Evolutionary conservation across 2,888 invertebrate genomes (phyloP).

Genomic region (Scaptodrosophila latifasciaeformis): DNA sequence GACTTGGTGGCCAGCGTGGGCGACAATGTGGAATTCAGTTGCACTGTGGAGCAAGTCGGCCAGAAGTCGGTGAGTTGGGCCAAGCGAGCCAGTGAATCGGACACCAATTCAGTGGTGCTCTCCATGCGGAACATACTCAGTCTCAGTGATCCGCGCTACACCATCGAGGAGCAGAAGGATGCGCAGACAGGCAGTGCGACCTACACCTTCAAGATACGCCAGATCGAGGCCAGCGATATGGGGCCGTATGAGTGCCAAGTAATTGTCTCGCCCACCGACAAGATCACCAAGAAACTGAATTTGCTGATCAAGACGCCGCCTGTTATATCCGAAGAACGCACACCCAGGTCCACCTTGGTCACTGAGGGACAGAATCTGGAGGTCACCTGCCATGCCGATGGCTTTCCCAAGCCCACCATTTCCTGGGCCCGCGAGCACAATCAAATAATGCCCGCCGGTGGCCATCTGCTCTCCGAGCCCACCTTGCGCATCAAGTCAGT

Average conservation of each 20-base stretch:
- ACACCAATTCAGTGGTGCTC: slow-evolving; percentile 66
- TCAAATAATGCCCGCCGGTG: slow-evolving; percentile 75
- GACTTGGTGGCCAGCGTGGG: slow-evolving; percentile 71
- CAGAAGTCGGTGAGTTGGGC: slow-evolving; percentile 71
- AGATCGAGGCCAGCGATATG: slow-evolving; percentile 71
- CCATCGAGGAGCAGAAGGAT: slow-evolving; percentile 57
- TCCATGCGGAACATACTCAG: slow-evolving; percentile 70
- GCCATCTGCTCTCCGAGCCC: slow-evolving; percentile 61
- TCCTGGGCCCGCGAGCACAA: slow-evolving; percentile 82
- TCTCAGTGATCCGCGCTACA: slow-evolving; percentile 70
- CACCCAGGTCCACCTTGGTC: slow-evolving; percentile 62
- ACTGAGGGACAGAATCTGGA: slow-evolving; percentile 70
- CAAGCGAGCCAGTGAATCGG: slow-evolving; percentile 62
- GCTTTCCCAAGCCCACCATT: slow-evolving; percentile 84
- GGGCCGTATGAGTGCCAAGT: slow-evolving; percentile 74
- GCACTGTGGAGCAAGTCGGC: slow-evolving; percentile 72
- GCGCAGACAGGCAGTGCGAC: slow-evolving; percentile 54
- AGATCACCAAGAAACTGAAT: slow-evolving; percentile 65
- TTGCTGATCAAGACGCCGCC: slow-evolving; percentile 72
- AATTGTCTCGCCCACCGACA: slow-evolving; percentile 68
- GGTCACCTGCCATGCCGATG: slow-evolving; percentile 83
- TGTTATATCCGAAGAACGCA: slow-evolving; percentile 65
- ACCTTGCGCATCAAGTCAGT: slow-evolving; percentile 64
- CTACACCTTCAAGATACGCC: slow-evolving; percentile 70
- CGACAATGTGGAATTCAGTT: slow-evolving; percentile 71